A percentile compares a stretch with the other conserved stretches of the same genome.
phyloP scores from a whole-genome alignment of 2,797 vertebrate species.

The Allochrocebus solatus region DNA sequence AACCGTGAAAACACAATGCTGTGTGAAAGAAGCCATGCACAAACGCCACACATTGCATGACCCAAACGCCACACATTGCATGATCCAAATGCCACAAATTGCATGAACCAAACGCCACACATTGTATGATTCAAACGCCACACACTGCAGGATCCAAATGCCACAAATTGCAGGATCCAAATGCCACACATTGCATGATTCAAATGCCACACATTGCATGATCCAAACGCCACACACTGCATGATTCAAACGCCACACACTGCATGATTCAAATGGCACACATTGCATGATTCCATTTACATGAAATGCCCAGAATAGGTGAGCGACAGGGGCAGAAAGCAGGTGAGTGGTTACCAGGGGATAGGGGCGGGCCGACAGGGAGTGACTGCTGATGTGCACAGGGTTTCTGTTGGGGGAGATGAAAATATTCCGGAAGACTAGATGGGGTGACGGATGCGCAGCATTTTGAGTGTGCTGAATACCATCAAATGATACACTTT shows the following conservation, averaged over 20 bases:
- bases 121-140: too few relatives aligned
- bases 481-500: not conserved
- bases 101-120: too few relatives aligned
- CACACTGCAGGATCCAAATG: rapidly evolving
- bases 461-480: not conserved
- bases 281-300: not conserved
- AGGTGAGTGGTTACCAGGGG: not conserved
- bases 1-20: not conserved
- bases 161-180: too few relatives aligned
- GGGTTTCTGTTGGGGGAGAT: not conserved
- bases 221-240: too few relatives aligned
- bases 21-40: not conserved
- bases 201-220: too few relatives aligned
- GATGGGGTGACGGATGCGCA: not conserved
- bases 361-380: rapidly evolving
- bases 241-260: too few relatives aligned
- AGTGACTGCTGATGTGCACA: too few relatives aligned
- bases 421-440: not conserved
- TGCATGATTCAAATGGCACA: too few relatives aligned
- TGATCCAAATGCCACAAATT: rapidly evolving
- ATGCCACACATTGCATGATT: rapidly evolving
- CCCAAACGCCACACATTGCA: too few relatives aligned
- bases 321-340: not conserved
- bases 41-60: too few relatives aligned
- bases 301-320: not conserved